Evolutionary conservation across 2,797 vertebrate species (phyloP).

Genomic region (Euphonia xanthogaster): DNA sequence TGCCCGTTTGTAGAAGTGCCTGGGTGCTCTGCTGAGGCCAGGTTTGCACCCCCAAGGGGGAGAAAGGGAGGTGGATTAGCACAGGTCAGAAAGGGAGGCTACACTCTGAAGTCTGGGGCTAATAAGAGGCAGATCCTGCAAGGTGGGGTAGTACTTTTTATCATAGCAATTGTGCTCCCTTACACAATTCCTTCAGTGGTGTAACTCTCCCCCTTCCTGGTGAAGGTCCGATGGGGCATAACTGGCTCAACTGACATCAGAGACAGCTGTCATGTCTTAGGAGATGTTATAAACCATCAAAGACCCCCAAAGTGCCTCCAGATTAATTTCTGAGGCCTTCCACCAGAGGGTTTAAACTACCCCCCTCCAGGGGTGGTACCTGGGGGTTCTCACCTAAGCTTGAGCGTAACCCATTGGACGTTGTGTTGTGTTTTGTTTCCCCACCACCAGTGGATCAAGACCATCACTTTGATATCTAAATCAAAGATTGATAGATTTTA

Average conservation of each 20-base stretch:
- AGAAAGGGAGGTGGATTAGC: neutral
- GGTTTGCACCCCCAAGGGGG: rapidly evolving
- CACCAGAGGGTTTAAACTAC: neutral
- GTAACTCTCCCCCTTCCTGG: rapidly evolving
- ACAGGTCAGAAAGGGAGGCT: neutral
- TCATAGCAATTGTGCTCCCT: neutral
- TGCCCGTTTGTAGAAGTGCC: neutral
- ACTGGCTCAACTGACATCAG: neutral
- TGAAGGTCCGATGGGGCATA: neutral
- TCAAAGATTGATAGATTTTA: neutral
- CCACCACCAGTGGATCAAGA: neutral
- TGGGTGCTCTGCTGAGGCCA: neutral
- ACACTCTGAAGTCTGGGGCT: neutral
- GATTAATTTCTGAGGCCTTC: neutral
- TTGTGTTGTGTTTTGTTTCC: neutral
- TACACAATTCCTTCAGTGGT: neutral
- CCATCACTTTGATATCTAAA: neutral
- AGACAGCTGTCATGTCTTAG: neutral
- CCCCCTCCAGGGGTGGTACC: neutral
- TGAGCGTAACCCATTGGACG: neutral
- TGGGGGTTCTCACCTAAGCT: neutral
- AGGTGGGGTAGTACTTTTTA: neutral
- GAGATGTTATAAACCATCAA: neutral
- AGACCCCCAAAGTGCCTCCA: rapidly evolving
- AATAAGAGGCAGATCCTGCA: neutral